Evolutionary conservation across 2,113 vertebrate genomes (phyloP), one percentile per base, ranked within the genome.

Genomic region (Malurus melanocephalus): DNA sequence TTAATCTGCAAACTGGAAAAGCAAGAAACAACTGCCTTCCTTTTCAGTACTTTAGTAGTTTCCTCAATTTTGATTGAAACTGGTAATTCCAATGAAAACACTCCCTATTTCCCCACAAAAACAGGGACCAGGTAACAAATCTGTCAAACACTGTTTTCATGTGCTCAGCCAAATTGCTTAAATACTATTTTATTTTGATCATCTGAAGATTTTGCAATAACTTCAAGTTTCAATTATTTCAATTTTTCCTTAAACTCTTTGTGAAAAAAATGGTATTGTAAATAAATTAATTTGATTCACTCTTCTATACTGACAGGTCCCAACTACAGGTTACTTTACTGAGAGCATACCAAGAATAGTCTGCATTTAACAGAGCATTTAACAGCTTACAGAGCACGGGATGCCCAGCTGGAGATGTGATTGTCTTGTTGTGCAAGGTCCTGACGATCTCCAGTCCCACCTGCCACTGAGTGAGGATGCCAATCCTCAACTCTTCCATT

Each of bases 401-500:
- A 19, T 3, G 33, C 28, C 12, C n/a, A 46, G 53, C n/a, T 12
- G 27, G 20, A 46, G 28, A 45, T 14, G 6, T 6, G 35, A 35
- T 32, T 32, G 35, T 42, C 1, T 32, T 32, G 35, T 42, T 1
- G 0, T 2, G 12, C 64, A 20, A 27, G 20, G 13, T 20, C 38
- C 43, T 18, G 57, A 30, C 2, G 2, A 4, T 7, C 24, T 11
- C 3, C 53, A 35, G 32, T 28, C 60, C 20, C 28, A 13, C 42
- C 43, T 23, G 40, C 32, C 8, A 0, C 43, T 21, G 15, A 35
- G 21, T 8, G 10, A n/a, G 42, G n/a, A 26, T 1, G 0, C 45
- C 51, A 55, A 73, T 4, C 32, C 59, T 24, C 20, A 76, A 4
- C 62, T 45, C 40, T 67, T 62, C 42, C 28, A 22, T 65, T 85